Conservation (phyloP, 2,888 invertebrate species). For the Quadroppia sp. region DNA sequence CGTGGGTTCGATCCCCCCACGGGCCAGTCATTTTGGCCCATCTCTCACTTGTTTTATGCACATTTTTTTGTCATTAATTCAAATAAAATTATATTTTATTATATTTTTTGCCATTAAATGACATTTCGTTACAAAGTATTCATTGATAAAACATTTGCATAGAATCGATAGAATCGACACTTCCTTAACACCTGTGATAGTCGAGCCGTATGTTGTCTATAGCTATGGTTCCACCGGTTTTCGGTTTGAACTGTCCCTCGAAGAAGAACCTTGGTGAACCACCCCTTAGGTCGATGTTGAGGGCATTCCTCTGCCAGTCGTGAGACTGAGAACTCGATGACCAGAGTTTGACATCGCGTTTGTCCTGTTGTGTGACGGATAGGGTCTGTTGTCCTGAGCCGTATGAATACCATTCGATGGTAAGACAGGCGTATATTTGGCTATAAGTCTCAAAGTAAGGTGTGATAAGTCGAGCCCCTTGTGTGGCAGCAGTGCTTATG, state of each 20-base stretch:
- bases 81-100: neutral
- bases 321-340: neutral
- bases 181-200: neutral
- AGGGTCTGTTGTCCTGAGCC: neutral
- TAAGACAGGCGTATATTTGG: neutral
- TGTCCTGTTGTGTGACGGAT: conserved; percentile 8
- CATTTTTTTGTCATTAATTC: neutral
- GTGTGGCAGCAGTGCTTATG: neutral
- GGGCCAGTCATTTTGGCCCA: conserved; percentile 1
- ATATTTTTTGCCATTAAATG: too few relatives aligned
- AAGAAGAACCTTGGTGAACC: neutral
- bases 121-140: too few relatives aligned
- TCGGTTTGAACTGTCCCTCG: neutral
- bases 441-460: neutral
- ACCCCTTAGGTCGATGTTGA: conserved; percentile 15
- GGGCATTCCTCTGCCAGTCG: neutral
- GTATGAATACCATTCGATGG: neutral
- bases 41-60: neutral
- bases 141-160: too few relatives aligned
- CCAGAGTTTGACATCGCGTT: neutral
- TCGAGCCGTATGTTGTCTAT: neutral
- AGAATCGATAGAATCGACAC: neutral
- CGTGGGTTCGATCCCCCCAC: conserved; percentile 37
- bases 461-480: neutral
- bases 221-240: neutral